phyloP scores from a whole-genome alignment of 2,797 vertebrate species.

The Lepilemur ruficaudatus region DNA sequence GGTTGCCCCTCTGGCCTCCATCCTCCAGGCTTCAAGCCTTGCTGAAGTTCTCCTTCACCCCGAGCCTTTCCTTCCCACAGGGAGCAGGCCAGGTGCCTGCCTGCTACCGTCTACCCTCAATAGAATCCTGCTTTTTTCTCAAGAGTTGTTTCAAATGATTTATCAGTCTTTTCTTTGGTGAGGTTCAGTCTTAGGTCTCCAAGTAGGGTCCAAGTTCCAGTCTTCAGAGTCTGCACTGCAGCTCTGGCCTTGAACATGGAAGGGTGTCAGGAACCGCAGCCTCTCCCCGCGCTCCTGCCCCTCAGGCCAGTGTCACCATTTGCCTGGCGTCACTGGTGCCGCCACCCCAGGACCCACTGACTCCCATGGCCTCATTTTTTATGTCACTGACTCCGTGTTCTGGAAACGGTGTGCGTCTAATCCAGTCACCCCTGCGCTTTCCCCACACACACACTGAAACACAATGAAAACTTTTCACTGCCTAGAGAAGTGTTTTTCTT shows the following conservation, averaged over 20 bases:
- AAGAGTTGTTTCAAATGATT: not conserved
- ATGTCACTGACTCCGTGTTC: accelerated
- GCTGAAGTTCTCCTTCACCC: not conserved
- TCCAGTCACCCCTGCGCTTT: no score
- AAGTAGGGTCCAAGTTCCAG: not conserved
- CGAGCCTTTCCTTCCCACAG: not conserved
- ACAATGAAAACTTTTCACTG: not conserved
- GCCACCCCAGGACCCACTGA: not conserved
- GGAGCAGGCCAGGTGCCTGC: not conserved
- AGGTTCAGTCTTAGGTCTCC: not conserved
- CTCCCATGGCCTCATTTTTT: not conserved
- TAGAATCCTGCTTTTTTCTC: not conserved
- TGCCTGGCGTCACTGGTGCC: not conserved
- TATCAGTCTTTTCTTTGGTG: not conserved
- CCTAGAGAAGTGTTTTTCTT: not conserved
- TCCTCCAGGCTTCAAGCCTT: not conserved
- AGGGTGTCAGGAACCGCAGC: not conserved
- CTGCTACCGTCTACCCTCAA: not conserved
- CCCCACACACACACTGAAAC: not conserved
- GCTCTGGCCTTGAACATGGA: not conserved
- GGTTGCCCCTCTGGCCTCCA: not conserved
- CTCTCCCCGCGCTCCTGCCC: accelerated
- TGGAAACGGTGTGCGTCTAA: not conserved
- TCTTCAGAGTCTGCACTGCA: not conserved
- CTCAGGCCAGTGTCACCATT: not conserved